These are phyloP conservation scores for Hydropsyche tenuis DNA, from an alignment of 1,140 invertebrate species.

Conservation along the genomic window DNA sequence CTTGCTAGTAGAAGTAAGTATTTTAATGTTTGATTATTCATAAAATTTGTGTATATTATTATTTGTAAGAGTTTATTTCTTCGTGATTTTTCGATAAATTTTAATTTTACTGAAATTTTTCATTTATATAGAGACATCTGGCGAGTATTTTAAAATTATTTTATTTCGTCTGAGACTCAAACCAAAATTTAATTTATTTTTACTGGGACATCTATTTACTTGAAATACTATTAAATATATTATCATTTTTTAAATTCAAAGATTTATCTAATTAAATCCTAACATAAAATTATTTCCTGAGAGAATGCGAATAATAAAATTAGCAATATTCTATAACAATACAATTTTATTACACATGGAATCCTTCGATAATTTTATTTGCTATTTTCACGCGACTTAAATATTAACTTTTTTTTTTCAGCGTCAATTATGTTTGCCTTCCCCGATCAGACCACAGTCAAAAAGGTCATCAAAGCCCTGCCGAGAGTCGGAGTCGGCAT, in stretches of 20 bases:
- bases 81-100: not conserved
- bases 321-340: too few species aligned
- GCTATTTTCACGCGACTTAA: too few species aligned
- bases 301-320: too few species aligned
- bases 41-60: conserved; percentile 10
- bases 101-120: conserved; percentile 3
- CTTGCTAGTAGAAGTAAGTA: conserved; percentile 96
- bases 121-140: conserved; percentile 28
- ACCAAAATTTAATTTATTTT: conserved; percentile 22
- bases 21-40: too few species aligned
- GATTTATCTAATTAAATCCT: too few species aligned
- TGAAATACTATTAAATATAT: not conserved
- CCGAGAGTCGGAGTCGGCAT: conserved; percentile 98
- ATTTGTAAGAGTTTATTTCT: not conserved
- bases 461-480: conserved; percentile 97
- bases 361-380: not conserved
- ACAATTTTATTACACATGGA: too few species aligned
- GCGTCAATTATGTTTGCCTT: conserved; percentile 99
- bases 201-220: not conserved
- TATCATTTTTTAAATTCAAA: conserved; percentile 12
- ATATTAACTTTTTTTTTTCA: conserved; percentile 64
- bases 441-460: conserved; percentile 94
- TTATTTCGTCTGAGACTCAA: not conserved
- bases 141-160: not conserved
- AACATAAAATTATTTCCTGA: too few species aligned